These are phyloP conservation scores for Apostichopus japonicus DNA, from an alignment of 35 echinoderm and acorn worm species.

Conservation along the genomic window DNA sequence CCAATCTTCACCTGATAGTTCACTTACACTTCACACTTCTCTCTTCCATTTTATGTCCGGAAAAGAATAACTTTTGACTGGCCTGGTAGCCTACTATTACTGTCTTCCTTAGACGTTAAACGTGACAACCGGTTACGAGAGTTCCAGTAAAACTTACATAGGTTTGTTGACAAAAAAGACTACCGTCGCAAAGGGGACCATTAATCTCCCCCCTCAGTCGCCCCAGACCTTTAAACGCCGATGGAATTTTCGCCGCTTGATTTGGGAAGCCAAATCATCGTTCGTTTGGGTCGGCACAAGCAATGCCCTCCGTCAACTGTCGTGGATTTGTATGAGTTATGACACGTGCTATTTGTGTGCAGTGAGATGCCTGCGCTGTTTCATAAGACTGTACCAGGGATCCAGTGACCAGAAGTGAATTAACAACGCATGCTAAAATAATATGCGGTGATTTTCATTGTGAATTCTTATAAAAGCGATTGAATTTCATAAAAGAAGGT, in stretches of 20 bases:
- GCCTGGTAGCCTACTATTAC: background rate
- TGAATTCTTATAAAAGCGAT: background rate
- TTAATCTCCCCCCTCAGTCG: constrained; percentile 39
- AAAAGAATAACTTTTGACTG: background rate
- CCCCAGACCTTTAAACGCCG: constrained; percentile 56
- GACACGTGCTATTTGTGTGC: constrained; percentile 58
- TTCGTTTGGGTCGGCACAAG: constrained; percentile 34
- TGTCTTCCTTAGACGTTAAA: constrained; percentile 5
- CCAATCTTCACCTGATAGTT: background rate
- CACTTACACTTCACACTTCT: constrained; percentile 8
- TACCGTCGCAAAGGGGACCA: constrained; percentile 47
- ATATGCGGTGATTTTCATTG: background rate
- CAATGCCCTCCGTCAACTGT: constrained; percentile 51
- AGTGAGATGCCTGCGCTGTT: constrained; percentile 12
- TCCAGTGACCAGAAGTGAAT: background rate
- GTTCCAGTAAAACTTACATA: constrained; percentile 33
- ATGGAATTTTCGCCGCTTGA: constrained; percentile 56
- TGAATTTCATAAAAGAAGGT: background rate
- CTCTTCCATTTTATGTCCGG: constrained; percentile 15
- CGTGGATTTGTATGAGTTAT: constrained; percentile 38
- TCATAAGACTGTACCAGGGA: constrained; percentile 3
- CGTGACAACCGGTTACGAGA: constrained; percentile 6
- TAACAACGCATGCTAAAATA: background rate
- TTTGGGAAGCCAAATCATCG: constrained; percentile 38
- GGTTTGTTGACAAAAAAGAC: constrained; percentile 25